phyloP scores from a whole-genome alignment of 1,140 invertebrate species.

The Gonatopus flavifemur region DNA sequence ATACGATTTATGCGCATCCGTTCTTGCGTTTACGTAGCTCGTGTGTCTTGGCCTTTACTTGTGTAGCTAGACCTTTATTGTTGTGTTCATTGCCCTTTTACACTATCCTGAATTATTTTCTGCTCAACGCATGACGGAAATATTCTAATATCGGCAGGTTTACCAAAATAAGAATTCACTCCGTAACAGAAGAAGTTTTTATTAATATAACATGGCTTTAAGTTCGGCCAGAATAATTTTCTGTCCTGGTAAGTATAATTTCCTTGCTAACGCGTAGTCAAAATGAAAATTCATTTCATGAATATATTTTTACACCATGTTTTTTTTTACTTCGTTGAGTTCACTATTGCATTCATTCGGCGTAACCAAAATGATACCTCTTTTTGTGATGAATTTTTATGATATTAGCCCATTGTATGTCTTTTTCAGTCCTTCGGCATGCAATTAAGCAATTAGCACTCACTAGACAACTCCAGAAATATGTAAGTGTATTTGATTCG shows the following conservation, averaged over 20 bases:
- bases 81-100: no score
- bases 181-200: no score
- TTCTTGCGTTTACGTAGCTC: no score
- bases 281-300: not conserved
- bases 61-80: no score
- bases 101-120: no score
- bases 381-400: not conserved
- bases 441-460: slow-evolving; percentile 34
- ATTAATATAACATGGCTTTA: slow-evolving; percentile 44
- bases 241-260: slow-evolving; percentile 42
- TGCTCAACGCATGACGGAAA: no score
- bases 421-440: slow-evolving; percentile 41
- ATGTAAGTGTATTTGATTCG: slow-evolving; percentile 38
- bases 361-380: not conserved
- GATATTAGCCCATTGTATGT: not conserved
- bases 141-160: no score
- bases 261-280: not conserved
- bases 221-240: slow-evolving; percentile 42
- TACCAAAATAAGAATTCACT: no score
- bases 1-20: no score
- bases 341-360: not conserved
- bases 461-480: slow-evolving; percentile 38
- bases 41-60: no score
- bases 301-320: not conserved
- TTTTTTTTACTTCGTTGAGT: not conserved